Evolutionary conservation across 30 jellyfish, hydroid and myxozoan species (phyloP).

Genomic region (Chironex yamaguchii): DNA sequence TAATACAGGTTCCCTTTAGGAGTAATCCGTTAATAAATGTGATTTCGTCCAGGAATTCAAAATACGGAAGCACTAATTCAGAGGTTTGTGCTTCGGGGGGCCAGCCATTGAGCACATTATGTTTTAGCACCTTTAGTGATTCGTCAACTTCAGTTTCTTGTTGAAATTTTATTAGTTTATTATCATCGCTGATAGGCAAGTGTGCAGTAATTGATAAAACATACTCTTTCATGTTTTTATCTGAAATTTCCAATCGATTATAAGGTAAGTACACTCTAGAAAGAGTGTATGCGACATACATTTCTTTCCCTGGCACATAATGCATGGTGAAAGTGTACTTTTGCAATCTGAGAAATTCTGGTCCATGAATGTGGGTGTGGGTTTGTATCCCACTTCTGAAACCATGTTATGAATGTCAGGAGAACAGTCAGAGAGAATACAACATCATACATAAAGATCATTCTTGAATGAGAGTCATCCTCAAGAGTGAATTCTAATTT

Average conservation of each 20-base stretch:
- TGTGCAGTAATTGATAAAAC: conserved; percentile 1
- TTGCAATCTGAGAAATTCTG: conserved; percentile 50
- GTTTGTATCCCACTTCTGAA: too few species aligned
- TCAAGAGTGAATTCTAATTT: too few species aligned
- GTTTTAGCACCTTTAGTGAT: neutral
- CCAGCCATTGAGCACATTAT: conserved; percentile 19
- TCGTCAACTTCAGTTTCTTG: conserved; percentile 16
- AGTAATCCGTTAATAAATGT: conserved; percentile 11
- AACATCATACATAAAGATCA: too few species aligned
- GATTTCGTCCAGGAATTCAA: neutral
- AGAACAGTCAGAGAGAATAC: too few species aligned
- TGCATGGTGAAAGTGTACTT: conserved; percentile 27
- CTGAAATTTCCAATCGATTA: conserved; percentile 13
- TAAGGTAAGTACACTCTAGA: conserved; percentile 28
- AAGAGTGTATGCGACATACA: conserved; percentile 56
- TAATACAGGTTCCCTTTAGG: conserved; percentile 12
- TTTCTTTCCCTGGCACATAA: conserved; percentile 37
- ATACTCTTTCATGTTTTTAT: neutral
- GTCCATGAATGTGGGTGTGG: too few species aligned
- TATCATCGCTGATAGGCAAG: conserved; percentile 20
- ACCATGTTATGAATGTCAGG: too few species aligned
- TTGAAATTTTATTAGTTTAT: conserved; percentile 14
- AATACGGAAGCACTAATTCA: conserved; percentile 18
- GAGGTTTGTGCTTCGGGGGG: neutral
- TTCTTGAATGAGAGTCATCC: too few species aligned